A percentile compares a stretch with the other conserved stretches of the same genome.
phyloP scores from a whole-genome alignment of 2,888 invertebrate genomes.

The Lepidochrysops patricia region DNA sequence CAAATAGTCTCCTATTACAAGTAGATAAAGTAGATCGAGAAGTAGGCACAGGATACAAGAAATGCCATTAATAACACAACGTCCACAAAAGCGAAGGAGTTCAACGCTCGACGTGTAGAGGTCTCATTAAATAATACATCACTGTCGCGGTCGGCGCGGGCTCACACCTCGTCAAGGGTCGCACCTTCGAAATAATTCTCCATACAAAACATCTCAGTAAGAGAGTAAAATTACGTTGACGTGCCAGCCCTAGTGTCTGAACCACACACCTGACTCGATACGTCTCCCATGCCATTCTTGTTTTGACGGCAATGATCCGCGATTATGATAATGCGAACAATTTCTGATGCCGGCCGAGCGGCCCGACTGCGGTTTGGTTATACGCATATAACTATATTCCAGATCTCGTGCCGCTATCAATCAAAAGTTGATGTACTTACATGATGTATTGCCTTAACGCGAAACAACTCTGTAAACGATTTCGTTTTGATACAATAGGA shows the following conservation, averaged over 20 bases:
- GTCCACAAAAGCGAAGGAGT: constrained; percentile 6
- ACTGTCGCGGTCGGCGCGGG: constrained; percentile 23
- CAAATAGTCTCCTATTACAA: too few relatives aligned
- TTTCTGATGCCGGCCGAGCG: neutral
- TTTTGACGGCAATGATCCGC: constrained; percentile 14
- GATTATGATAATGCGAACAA: constrained; percentile 13
- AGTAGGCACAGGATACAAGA: neutral
- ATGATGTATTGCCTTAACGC: neutral
- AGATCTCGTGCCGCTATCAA: neutral
- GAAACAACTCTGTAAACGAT: neutral
- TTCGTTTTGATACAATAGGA: neutral
- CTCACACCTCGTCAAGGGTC: neutral
- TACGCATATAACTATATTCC: neutral
- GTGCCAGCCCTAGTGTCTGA: neutral
- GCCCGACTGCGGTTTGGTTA: neutral
- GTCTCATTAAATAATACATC: constrained; percentile 27
- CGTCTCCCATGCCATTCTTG: constrained; percentile 8
- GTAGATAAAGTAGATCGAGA: neutral
- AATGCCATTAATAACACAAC: neutral
- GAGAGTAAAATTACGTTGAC: neutral
- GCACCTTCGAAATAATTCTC: neutral
- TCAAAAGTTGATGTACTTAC: neutral
- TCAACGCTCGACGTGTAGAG: constrained; percentile 18
- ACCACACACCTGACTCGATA: constrained; percentile 12
- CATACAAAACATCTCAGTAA: neutral